Base-by-base conservation (phyloP, 2,888 invertebrate genomes). In the Lepidocyrtinus sp. region DNA sequence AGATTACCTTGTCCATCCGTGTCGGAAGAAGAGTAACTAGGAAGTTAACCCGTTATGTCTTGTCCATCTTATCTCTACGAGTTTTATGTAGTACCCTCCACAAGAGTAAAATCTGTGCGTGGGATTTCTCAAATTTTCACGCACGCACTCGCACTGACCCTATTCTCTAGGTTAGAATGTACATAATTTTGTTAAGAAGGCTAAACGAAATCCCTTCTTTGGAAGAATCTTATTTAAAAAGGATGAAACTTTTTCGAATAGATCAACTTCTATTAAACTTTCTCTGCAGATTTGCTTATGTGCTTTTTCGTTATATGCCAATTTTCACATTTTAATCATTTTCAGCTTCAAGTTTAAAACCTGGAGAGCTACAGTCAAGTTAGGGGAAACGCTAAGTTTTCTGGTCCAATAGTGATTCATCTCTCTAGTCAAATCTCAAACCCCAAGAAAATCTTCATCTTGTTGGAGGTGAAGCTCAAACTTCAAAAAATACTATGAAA, bases 321-420 rank as follows among this genome's bases (percentile, higher is more conserved):
- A n/a, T 21, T n/a, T 59, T 59, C 21, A 12, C 59, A 59, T 22
- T 15, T 59, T 59, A 36, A n/a, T n/a, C 36, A 59, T 59, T 59
- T 3, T 19, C 19, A 59, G 19, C 59, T 59, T 59, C 36, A 12
- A 36, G 36, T 5, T 12, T 36, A 17, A 21, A 36, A 36, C 5
- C 36, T 36, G 22, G 64, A 77, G 50, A 61, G 62, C 24, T 62
- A 62, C 45, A 17, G 24, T 15, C 70, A 36, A 26, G 25, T 24
- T 24, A 59, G 61, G 55, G 45, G 24, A 55, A 45, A 62, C 65
- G 12, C 45, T 26, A 45, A 70, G 65, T 71, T 80, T 68, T 80
- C 75, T 80, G 75, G 74, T 80, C 75, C 80, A 75, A 70, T 64
- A 75, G 80, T 80, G 80, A 80, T 75, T 75, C 80, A 80, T 80